Percentiles rank a stretch among this genome's conserved stretches.
These are phyloP conservation scores for Phoxinus phoxinus DNA, from an alignment of 2,113 vertebrate genomes.

Conservation along the genomic window DNA sequence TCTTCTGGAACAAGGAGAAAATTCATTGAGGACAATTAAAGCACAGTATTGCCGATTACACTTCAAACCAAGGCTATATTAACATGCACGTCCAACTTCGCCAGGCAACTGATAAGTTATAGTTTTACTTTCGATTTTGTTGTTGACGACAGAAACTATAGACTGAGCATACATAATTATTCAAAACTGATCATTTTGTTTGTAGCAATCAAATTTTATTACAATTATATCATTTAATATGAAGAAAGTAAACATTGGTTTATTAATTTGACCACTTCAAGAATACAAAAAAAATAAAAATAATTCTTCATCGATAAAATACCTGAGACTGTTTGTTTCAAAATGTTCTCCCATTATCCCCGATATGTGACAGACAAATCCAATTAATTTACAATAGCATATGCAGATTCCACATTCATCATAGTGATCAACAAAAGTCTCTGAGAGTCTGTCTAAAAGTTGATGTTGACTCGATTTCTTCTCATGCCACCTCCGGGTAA, in stretches of 20 bases:
- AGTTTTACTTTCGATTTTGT: constrained; percentile 18
- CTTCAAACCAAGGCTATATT: neutral
- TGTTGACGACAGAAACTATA: neutral
- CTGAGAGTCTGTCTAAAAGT: neutral
- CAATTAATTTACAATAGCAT: neutral
- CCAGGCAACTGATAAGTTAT: neutral
- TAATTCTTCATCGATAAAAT: neutral
- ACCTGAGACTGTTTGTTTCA: neutral
- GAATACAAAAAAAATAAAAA: neutral
- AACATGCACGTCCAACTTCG: too few relatives aligned
- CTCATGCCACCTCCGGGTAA: constrained; percentile 25
- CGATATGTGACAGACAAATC: neutral
- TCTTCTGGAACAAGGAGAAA: neutral
- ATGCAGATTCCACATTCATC: neutral
- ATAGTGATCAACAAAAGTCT: neutral
- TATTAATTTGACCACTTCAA: neutral
- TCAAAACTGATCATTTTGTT: neutral
- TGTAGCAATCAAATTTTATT: neutral
- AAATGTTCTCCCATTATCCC: neutral
- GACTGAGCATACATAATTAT: neutral
- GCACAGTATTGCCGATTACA: neutral
- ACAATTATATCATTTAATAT: neutral
- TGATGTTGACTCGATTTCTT: too few relatives aligned
- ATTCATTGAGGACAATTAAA: neutral
- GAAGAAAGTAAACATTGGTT: neutral